Evolutionary conservation across 2,113 vertebrate genomes (phyloP).

Genomic region (Pelvicachromis taeniatus): DNA sequence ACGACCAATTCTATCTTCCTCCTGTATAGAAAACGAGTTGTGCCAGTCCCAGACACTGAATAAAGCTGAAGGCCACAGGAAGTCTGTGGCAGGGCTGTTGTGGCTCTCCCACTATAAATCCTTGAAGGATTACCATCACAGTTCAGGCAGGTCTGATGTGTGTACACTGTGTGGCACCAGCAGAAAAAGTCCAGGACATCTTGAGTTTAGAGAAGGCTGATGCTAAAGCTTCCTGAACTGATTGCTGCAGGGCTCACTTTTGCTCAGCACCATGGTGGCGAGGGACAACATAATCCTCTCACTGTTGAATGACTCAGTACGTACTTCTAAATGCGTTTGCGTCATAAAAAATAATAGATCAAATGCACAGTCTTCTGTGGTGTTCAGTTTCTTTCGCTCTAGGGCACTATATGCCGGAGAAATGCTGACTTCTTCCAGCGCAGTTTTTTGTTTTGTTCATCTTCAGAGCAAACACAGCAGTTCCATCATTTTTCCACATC

Average conservation of each 20-base stretch:
- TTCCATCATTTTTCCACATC: slow-evolving; percentile 52
- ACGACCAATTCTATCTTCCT: background rate
- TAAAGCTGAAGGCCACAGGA: background rate
- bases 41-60: background rate
- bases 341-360: slow-evolving; percentile 57
- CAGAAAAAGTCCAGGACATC: slow-evolving; percentile 2
- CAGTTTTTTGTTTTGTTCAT: slow-evolving; percentile 49
- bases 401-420: slow-evolving; percentile 38
- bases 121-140: background rate
- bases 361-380: slow-evolving; percentile 23
- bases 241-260: slow-evolving; percentile 35
- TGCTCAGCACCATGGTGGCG: slow-evolving; percentile 4
- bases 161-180: background rate
- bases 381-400: slow-evolving; percentile 36
- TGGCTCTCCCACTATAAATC: background rate
- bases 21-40: background rate
- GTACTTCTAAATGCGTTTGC: slow-evolving; percentile 45
- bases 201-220: slow-evolving; percentile 9
- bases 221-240: slow-evolving; percentile 36
- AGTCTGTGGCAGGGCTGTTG: background rate
- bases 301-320: slow-evolving; percentile 49
- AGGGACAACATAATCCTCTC: slow-evolving; percentile 48
- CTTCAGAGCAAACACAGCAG: slow-evolving; percentile 36
- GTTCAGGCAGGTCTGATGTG: background rate
- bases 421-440: slow-evolving; percentile 40